Conservation (phyloP, 2,888 invertebrate genomes). For the Heterodera filipjevi region DNA sequence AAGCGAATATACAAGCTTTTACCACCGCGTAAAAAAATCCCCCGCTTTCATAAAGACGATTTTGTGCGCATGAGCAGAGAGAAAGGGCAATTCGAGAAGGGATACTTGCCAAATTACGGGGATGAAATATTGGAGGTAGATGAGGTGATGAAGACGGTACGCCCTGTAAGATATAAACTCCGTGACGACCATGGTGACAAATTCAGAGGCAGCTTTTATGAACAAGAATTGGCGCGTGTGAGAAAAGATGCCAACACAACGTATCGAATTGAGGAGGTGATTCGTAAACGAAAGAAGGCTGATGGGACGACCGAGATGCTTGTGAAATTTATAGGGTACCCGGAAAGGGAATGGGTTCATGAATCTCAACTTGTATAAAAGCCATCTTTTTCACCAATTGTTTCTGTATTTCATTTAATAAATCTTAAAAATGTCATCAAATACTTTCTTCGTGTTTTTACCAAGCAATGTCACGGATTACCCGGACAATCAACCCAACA, state of each 20-base stretch:
- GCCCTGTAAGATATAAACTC: neutral
- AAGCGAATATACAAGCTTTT: neutral
- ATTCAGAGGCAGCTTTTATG: neutral
- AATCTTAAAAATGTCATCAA: no score
- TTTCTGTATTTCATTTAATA: no score
- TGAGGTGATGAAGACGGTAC: neutral
- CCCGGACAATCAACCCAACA: no score
- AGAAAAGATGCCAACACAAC: neutral
- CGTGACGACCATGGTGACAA: neutral
- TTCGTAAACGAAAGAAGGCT: neutral
- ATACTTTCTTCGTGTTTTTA: no score
- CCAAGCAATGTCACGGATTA: no score
- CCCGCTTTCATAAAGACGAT: neutral
- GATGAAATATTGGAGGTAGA: neutral
- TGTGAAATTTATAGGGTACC: slow-evolving; percentile 10
- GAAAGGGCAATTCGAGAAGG: neutral
- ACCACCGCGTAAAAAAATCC: neutral
- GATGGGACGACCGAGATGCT: neutral
- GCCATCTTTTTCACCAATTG: no score
- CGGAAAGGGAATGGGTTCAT: neutral
- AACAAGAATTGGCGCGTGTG: neutral
- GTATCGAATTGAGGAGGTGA: neutral
- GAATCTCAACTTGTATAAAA: slow-evolving; percentile 18
- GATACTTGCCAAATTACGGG: no score
- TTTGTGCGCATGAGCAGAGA: slow-evolving; percentile 13